phyloP scores from a whole-genome alignment of 92 coral and sea anemone genomes.

The Parazoanthus atlanticus region DNA sequence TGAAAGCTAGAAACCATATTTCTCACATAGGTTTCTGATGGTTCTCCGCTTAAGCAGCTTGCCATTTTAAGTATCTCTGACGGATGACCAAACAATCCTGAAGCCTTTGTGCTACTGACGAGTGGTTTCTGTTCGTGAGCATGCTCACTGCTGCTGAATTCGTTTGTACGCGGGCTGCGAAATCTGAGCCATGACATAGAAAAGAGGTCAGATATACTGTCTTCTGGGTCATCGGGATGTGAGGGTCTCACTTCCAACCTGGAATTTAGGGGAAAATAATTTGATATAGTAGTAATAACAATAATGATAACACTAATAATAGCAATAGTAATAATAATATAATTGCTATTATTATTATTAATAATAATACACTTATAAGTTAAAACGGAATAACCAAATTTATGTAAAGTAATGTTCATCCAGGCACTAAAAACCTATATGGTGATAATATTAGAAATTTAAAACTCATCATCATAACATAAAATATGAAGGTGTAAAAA shows the following conservation, averaged over 20 bases:
- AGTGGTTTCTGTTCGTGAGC: constrained; percentile 29
- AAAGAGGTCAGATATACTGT: constrained; percentile 20
- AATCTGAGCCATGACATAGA: background rate
- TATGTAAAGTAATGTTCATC: no score
- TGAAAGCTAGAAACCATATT: background rate
- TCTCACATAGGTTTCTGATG: background rate
- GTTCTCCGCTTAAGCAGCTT: background rate
- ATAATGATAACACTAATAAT: no score
- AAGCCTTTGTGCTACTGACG: background rate
- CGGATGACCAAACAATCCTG: background rate
- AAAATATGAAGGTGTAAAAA: no score
- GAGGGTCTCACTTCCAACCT: constrained; percentile 33
- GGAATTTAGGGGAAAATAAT: background rate
- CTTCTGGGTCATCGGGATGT: constrained; percentile 29
- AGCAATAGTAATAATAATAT: no score
- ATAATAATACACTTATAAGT: no score
- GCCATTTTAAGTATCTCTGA: background rate
- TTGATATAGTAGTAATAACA: no score
- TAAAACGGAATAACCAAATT: no score
- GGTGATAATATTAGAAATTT: no score
- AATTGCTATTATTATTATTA: no score
- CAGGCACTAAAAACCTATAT: no score
- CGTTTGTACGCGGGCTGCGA: background rate
- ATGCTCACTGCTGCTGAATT: background rate
- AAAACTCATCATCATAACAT: no score